A percentile compares a stretch with the other conserved stretches of the same genome.
Evolutionary conservation across 2,888 invertebrate species (phyloP).

Genomic region (Noctuana brunneofusca): DNA sequence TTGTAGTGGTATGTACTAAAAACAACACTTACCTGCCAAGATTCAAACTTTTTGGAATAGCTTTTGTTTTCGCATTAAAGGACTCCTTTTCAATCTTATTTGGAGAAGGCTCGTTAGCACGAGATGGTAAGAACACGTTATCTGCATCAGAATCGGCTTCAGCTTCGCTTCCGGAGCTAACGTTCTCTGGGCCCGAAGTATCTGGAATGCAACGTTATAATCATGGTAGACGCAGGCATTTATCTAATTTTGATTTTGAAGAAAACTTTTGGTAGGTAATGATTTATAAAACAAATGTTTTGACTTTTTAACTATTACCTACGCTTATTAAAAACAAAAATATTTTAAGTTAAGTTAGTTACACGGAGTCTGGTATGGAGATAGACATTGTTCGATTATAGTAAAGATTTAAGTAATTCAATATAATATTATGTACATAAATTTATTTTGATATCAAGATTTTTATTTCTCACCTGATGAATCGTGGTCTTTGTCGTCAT

Average conservation of each 20-base stretch:
- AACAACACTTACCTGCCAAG: slow-evolving; percentile 64
- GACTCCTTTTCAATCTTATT: slow-evolving; percentile 51
- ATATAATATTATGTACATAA: too few species aligned
- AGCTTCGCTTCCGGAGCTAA: slow-evolving; percentile 74
- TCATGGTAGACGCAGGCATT: not conserved
- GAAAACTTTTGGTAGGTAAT: too few species aligned
- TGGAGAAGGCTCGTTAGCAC: slow-evolving; percentile 64
- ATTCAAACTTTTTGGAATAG: slow-evolving; percentile 74
- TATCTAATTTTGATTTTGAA: not conserved
- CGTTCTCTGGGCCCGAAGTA: slow-evolving; percentile 87
- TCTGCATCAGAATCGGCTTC: slow-evolving; percentile 79
- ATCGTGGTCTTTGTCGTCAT: slow-evolving; percentile 83
- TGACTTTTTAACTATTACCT: too few species aligned
- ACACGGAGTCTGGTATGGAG: too few species aligned
- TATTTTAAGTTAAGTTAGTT: too few species aligned
- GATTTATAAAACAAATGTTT: too few species aligned
- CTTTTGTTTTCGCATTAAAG: slow-evolving; percentile 56
- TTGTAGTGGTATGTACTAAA: not conserved
- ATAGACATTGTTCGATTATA: too few species aligned
- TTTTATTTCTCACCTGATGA: slow-evolving; percentile 65
- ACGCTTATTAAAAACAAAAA: too few species aligned
- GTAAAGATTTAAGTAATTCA: too few species aligned
- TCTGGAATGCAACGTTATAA: slow-evolving; percentile 48
- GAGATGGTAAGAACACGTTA: slow-evolving; percentile 74
- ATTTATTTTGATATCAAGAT: not conserved